Base-by-base conservation (phyloP, 1,140 invertebrate genomes). In the Glomeris maerens region DNA sequence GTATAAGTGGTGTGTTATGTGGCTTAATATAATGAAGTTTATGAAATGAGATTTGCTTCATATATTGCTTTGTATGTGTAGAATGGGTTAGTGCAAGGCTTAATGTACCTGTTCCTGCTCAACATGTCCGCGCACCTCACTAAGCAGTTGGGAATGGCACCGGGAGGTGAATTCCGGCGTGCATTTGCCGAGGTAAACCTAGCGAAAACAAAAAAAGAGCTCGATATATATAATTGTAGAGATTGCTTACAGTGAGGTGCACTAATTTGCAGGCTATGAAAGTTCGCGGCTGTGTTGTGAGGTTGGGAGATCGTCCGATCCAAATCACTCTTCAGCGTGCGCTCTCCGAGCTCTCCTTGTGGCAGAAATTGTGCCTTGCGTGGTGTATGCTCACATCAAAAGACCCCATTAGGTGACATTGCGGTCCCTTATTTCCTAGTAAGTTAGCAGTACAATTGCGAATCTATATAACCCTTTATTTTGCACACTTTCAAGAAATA, bases 61-160 rank as follows among this genome's bases (percentile, higher is more conserved):
- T 28, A 50, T 27, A 25, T 47, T 27, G 47, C 40, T 50, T 52
- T 52, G 49, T 48, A 59, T 14, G 36, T 65, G 22, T 59, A 76
- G 72, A 69, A 67, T 61, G 78, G 78, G 14, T 53, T 73, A 3
- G 77, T 90, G 46, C 90, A 93, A 71, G 93, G 93, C 10, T 65
- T 95, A 13, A 78, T 98, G 69, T 89, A 95, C 63, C 74, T 96
- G 38, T 66, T 98, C 31, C 68, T 98, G 47, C 65, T 97, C 2
- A 89, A 83, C 63, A 80, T 95, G 75, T 90, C 89, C 29, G 90
- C 92, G 4, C 81, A 91, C 65, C 73, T 98, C 45, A 93, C 93
- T 0, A 84, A 88, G 62, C 78, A 95, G 67, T 71, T 97, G 20
- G 92, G 91, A 29, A 92, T 98, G 81, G 90, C 91, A n/a, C 94